Evolutionary conservation across 2,797 vertebrate species (phyloP).

Genomic region (Gymnothorax reevesii): DNA sequence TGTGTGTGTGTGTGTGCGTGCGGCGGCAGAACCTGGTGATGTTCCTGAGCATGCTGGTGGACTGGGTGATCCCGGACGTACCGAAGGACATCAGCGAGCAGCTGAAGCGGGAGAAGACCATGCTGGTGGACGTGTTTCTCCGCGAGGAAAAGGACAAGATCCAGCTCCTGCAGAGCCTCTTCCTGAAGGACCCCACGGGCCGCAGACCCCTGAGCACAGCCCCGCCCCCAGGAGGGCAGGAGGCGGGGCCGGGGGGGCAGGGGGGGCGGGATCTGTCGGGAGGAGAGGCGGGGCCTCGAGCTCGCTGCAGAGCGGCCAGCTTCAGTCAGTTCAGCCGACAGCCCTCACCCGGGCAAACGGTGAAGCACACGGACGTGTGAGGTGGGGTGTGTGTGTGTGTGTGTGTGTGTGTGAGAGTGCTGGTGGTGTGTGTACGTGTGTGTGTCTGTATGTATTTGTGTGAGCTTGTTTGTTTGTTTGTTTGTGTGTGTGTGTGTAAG

Average conservation of each 20-base stretch:
- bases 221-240: neutral
- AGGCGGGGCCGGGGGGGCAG: neutral
- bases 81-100: slow-evolving; percentile 91
- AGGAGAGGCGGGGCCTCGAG: neutral
- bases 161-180: slow-evolving; percentile 30
- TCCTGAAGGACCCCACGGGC: slow-evolving; percentile 11
- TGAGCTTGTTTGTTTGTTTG: neutral
- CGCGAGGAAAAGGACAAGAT: slow-evolving; percentile 80
- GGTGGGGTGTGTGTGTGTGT: neutral
- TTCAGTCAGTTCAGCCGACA: slow-evolving; percentile 31
- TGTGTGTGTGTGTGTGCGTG: slow-evolving; percentile 8
- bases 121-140: slow-evolving; percentile 89
- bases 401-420: neutral
- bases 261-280: neutral
- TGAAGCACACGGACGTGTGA: slow-evolving; percentile 29
- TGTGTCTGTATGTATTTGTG: neutral
- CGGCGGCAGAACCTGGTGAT: slow-evolving; percentile 89
- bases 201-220: neutral
- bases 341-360: slow-evolving; percentile 6
- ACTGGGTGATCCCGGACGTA: slow-evolving; percentile 95
- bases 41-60: slow-evolving; percentile 94
- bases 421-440: neutral
- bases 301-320: slow-evolving; percentile 28
- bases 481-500: neutral
- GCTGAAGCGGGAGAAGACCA: slow-evolving; percentile 88